Base-by-base conservation (phyloP, 2,113 vertebrate species). In the Cyanoderma ruficeps region DNA sequence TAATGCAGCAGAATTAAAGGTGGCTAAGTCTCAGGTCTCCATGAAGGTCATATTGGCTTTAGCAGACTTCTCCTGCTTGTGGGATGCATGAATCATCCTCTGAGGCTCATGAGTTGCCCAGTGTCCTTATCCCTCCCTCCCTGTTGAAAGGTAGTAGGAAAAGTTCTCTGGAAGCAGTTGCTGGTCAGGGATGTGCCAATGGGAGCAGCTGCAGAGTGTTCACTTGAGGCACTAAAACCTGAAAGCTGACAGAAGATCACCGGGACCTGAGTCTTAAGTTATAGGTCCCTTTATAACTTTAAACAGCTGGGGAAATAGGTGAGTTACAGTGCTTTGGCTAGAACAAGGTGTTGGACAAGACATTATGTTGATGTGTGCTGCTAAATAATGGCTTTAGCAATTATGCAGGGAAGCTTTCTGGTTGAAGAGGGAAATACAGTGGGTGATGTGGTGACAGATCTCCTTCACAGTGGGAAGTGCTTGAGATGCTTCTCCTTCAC, bases 401-500 rank as follows among this genome's bases (percentile, higher is more conserved):
- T 82, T 67, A n/a, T 0, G 0, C 6, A 20, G 33, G 11, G 31
- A 21, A 63, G 56, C 57, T 59, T 35, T 9, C 42, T 82, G 10
- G 3, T 33, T 46, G 61, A 63, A 64, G 41, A 60, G 47, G 25
- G 27, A 55, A 46, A 49, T 31, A 10, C 1, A 50, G 47, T 0
- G 3, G 35, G 20, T 0, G 4, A 10, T 0, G 1, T 39, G 55
- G 59, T 59, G 30, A 22, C 3, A 5, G 18, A 8, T 70, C 33
- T 69, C 10, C 5, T 53, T 70, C 0, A 0, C 7, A 30, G 23
- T 0, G 2, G n/a, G 50, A 74, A 63, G 69, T 1, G 1, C 59
- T 74, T 37, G 68, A 70, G 59, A 27, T 83, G 33, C 47, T 95
- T 55, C 35, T 82, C 22, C 30, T 35, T 70, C 12, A n/a, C 16